Evolutionary conservation across 2,888 invertebrate species (phyloP).

Genomic region (Ochropleura leucogaster): DNA sequence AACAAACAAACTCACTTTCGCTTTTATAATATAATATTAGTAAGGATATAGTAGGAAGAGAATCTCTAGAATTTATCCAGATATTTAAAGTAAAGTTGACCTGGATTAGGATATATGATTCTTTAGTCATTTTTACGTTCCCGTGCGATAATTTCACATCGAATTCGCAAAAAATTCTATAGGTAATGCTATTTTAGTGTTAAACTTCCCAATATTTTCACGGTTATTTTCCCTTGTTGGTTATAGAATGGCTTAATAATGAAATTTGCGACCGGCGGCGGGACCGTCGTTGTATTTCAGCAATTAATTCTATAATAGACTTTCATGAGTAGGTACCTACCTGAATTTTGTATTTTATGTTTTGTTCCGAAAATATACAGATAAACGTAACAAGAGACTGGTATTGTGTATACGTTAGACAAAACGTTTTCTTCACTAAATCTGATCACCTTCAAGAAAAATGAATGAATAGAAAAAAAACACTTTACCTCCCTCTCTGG

Average conservation of each 20-base stretch:
- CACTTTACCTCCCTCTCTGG: too few relatives aligned
- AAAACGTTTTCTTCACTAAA: not conserved
- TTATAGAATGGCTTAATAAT: constrained; percentile 16
- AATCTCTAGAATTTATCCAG: not conserved
- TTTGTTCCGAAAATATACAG: not conserved
- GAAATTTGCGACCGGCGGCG: constrained; percentile 22
- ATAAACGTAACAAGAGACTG: not conserved
- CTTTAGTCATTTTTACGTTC: not conserved
- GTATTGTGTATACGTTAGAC: not conserved
- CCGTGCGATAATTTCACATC: too few relatives aligned
- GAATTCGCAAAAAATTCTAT: not conserved
- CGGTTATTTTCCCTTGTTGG: constrained; percentile 17
- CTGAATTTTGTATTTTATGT: not conserved
- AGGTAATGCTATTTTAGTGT: not conserved
- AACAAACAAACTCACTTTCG: too few relatives aligned
- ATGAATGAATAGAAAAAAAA: not conserved
- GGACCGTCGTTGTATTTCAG: constrained; percentile 6
- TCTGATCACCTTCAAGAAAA: not conserved
- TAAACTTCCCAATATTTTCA: constrained; percentile 2
- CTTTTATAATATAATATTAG: too few relatives aligned
- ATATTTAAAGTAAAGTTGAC: not conserved
- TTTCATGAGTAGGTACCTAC: not conserved
- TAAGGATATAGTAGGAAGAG: too few relatives aligned
- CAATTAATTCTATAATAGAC: constrained; percentile 28
- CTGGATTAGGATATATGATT: not conserved